Base-by-base conservation (phyloP, 1,140 invertebrate genomes). In the Aporrectodea caliginosa region DNA sequence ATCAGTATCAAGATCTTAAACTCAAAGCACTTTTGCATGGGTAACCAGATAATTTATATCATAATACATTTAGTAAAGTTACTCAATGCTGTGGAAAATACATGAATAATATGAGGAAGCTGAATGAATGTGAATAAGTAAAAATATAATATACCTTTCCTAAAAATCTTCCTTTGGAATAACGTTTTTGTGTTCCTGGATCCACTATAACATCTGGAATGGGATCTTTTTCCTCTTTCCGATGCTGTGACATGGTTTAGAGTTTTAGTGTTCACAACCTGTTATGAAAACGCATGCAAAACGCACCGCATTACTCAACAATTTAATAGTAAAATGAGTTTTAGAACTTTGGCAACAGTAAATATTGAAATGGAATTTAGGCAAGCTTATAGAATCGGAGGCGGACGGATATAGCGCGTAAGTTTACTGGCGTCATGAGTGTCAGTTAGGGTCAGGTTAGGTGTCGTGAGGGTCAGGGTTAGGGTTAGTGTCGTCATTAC, bases 161-260 rank as follows among this genome's bases (percentile, higher is more conserved):
- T 27, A 76, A 35, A 30, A 76, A 76, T 76, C 35, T 76, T 29
- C 75, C 75, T 27, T 68, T 76, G 22, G 32, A 29, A 43, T 76
- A 76, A 6, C 43, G 33, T 43, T 76, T 76, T n/a, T 27, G n/a
- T 1, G 34, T 43, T 43, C 29, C n/a, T 12, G 34, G 75, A 58
- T 76, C 75, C 27, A 58, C n/a, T 16, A 58, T 58, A 43, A 76
- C 29, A 58, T 30, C 75, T 58, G 43, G 43, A 12, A 58, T 58
- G 6, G 22, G 22, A 58, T 58, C 43, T 22, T 58, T 58, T 58
- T 58, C 43, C 22, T 58, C 43, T 22, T 58, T 58, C 43, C 43
- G 43, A 58, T 58, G 22, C 43, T 12, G 43, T 58, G 43, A 22
- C 43, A 58, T n/a, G n/a, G n/a, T n/a, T n/a, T n/a, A n/a, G n/a